These are phyloP conservation scores for Glandiceps talaboti DNA, from an alignment of 53 echinoderm and acorn worm genomes.

Conservation along the genomic window DNA sequence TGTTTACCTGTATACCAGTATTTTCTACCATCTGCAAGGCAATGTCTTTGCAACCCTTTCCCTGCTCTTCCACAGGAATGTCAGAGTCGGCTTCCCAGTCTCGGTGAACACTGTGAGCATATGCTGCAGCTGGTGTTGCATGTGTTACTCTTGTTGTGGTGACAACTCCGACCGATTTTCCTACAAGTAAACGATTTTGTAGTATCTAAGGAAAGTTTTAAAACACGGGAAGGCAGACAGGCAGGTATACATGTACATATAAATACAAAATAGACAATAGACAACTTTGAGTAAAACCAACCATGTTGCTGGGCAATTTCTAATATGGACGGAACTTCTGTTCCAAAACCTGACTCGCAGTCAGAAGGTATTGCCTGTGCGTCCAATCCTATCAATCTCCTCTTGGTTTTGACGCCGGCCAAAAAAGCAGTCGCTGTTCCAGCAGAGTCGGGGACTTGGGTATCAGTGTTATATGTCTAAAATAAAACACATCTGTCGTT, in stretches of 20 bases:
- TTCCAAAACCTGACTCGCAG: conserved; percentile 11
- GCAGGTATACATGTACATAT: too few species aligned
- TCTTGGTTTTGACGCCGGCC: conserved; percentile 70
- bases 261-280: too few species aligned
- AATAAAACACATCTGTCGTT: too few species aligned
- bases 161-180: conserved; percentile 47
- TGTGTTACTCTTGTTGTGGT: conserved; percentile 58
- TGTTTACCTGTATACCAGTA: conserved; percentile 3
- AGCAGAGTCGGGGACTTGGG: conserved; percentile 62
- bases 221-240: too few species aligned
- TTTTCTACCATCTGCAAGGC: conserved; percentile 51
- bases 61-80: conserved; percentile 17
- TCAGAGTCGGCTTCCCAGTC: conserved; percentile 56
- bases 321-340: conserved; percentile 1
- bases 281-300: background rate
- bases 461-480: conserved; percentile 78
- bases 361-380: conserved; percentile 28
- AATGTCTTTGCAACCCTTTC: conserved; percentile 45
- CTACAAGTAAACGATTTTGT: conserved; percentile 4
- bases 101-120: conserved; percentile 40
- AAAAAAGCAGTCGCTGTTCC: conserved; percentile 68
- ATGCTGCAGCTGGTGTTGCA: conserved; percentile 49
- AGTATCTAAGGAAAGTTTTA: background rate
- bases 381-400: conserved; percentile 46
- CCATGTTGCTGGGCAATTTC: conserved; percentile 3